Evolutionary conservation across 1,140 invertebrate species (phyloP).

Genomic region (Neodiprion fabricii): DNA sequence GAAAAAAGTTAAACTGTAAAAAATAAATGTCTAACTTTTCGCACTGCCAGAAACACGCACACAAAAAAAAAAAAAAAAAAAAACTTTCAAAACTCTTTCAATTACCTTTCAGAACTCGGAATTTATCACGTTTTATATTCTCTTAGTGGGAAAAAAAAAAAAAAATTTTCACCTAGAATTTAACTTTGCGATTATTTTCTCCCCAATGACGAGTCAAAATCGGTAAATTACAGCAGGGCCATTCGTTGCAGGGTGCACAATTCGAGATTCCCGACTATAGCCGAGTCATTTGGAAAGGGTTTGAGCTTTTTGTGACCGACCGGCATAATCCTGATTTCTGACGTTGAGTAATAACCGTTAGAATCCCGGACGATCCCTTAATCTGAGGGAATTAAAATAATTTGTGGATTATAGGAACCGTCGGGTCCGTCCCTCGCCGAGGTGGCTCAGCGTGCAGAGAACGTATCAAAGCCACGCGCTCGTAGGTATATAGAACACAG

Average conservation of each 20-base stretch:
- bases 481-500: neutral
- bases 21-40: no score
- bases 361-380: slow-evolving; percentile 13
- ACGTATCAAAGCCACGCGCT: neutral
- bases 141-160: no score
- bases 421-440: neutral
- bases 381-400: slow-evolving; percentile 1
- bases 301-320: neutral
- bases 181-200: no score
- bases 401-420: neutral
- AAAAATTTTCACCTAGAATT: no score
- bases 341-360: slow-evolving; percentile 31
- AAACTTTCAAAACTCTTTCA: no score
- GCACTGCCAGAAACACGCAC: no score
- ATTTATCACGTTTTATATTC: no score
- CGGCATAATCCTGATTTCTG: slow-evolving; percentile 26
- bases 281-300: neutral
- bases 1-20: no score
- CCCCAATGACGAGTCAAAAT: no score
- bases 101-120: no score
- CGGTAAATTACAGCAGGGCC: neutral
- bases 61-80: no score
- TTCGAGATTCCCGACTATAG: neutral
- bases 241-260: slow-evolving; percentile 9
- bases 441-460: neutral